Base-by-base conservation (phyloP, 2,797 vertebrate genomes). In the Eupleurogrammus muticus region DNA sequence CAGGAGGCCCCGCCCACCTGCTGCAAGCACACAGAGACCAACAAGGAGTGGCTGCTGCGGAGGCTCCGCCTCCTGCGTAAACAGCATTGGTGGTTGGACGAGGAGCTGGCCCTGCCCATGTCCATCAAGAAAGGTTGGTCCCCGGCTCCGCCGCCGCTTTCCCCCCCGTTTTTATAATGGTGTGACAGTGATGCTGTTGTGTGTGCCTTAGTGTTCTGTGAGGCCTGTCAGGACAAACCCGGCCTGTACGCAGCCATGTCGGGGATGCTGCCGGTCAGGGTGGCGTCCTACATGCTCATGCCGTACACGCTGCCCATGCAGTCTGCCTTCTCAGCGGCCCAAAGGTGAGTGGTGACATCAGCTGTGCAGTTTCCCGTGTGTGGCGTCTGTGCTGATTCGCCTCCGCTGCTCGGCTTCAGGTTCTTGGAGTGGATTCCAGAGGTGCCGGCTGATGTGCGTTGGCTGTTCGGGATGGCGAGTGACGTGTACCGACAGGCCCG, bases 371-470 rank as follows among this genome's bases (percentile, higher is more conserved):
- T 17, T n/a, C 38, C 3, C 20, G 54, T 21, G 14, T 47, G 17
- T 40, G 6, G 28, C 28, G 28, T 20, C 13, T 0, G 2, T 53
- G 9, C 23, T 17, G 9, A 16, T 0, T 28, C 0, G 12, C 20
- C 5, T 47, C 6, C 13, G 66, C 36, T 72, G 12, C 35, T 67
- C 6, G 28, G 28, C 28, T 6, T 28, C 79, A 97, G 96, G 79
- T 85, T 97, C 57, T 87, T 97, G 36, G 95, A 96, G 81, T 97
- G 96, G 96, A 95, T 97, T 81, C 96, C 96, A 9, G 96, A 96
- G 74, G 94, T 97, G 49, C 95, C 95, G 0, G 92, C 93, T 28
- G 96, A 97, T 2, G 82, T 96, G 21, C 88, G 92, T 68, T 97
- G 96, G 96, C 87, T 97, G 32, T 85, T 82, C 12, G 92, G 88